A percentile compares a stretch with the other conserved stretches of the same genome.
These are phyloP conservation scores for Cantharis nigra DNA, from an alignment of 2,888 invertebrate species.

Conservation along the genomic window DNA sequence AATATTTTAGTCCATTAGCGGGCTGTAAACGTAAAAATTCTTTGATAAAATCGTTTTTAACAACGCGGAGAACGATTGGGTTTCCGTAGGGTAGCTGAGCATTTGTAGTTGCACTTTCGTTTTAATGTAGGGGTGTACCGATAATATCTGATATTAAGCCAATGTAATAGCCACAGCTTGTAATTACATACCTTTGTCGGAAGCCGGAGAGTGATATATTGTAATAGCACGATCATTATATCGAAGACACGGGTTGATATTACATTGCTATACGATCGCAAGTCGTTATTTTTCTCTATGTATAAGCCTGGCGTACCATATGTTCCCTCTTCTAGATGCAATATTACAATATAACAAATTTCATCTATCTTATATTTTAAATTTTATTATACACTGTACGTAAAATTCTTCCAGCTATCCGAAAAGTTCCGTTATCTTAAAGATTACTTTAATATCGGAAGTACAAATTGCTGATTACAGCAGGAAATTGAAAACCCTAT, in stretches of 20 bases:
- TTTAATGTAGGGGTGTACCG: constrained; percentile 16
- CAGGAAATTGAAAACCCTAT: neutral
- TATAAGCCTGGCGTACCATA: neutral
- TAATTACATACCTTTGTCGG: constrained; percentile 33
- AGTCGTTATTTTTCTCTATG: constrained; percentile 8
- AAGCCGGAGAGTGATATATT: constrained; percentile 31
- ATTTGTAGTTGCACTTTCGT: constrained; percentile 6
- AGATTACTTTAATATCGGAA: neutral
- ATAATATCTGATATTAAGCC: constrained; percentile 32
- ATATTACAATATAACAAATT: neutral
- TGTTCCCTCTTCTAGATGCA: neutral
- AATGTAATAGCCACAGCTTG: constrained; percentile 30
- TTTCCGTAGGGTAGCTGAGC: constrained; percentile 3
- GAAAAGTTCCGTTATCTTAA: neutral
- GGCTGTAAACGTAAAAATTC: constrained; percentile 9
- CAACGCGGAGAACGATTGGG: constrained; percentile 2
- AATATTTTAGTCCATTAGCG: constrained; percentile 1
- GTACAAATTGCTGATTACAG: neutral
- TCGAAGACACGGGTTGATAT: constrained; percentile 32
- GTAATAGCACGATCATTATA: constrained; percentile 30
- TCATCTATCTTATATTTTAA: neutral
- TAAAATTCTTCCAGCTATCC: neutral
- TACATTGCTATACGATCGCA: constrained; percentile 15
- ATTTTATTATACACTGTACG: neutral
- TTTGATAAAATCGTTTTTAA: constrained; percentile 10